Evolutionary conservation across 1,140 invertebrate species (phyloP).

Genomic region (Laupala kohalensis): DNA sequence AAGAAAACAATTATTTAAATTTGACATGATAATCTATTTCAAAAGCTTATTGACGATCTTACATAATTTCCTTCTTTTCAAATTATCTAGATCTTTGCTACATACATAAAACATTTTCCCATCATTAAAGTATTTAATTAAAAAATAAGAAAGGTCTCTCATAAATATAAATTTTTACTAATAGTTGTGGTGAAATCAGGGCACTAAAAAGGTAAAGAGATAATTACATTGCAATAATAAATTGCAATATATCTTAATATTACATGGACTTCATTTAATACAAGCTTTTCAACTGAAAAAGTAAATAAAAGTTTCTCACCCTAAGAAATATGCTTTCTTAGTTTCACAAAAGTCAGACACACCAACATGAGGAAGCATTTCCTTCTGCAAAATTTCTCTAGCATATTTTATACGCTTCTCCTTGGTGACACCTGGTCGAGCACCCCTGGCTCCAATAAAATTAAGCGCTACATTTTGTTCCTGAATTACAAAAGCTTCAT

Average conservation of each 20-base stretch:
- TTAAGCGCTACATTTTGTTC: slow-evolving; percentile 97
- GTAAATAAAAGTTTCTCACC: too few relatives aligned
- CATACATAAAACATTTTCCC: too few relatives aligned
- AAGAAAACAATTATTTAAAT: neutral
- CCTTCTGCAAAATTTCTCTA: slow-evolving; percentile 96
- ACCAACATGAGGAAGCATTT: slow-evolving; percentile 98
- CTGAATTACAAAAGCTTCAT: slow-evolving; percentile 98
- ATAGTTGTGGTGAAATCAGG: too few relatives aligned
- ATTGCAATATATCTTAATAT: neutral
- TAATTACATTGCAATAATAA: neutral
- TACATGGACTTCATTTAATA: too few relatives aligned
- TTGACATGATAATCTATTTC: neutral
- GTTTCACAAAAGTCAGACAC: slow-evolving; percentile 99
- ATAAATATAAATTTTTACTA: too few relatives aligned
- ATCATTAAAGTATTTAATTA: too few relatives aligned
- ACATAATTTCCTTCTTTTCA: too few relatives aligned
- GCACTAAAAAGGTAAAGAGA: neutral
- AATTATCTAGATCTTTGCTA: too few relatives aligned
- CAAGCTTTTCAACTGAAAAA: too few relatives aligned
- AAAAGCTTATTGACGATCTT: neutral
- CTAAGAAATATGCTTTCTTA: slow-evolving; percentile 95
- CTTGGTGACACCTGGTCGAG: slow-evolving; percentile 91
- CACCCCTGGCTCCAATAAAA: slow-evolving; percentile 94
- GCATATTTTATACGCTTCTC: slow-evolving; percentile 99
- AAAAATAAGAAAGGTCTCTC: too few relatives aligned